phyloP scores from a whole-genome alignment of 2,888 invertebrate species.

The Furcula furcula region DNA sequence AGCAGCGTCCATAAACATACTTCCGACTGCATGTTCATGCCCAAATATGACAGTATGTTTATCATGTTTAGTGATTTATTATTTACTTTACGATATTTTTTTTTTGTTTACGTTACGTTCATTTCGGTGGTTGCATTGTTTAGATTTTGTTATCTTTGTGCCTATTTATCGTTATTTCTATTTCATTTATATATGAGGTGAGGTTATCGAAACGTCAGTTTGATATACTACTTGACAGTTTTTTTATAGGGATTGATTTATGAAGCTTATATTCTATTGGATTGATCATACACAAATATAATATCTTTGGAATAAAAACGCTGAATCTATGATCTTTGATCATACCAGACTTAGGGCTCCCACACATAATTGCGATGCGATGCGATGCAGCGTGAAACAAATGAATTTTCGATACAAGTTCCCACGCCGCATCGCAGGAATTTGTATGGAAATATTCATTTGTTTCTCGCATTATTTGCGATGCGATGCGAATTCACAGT shows the following conservation, averaged over 20 bases:
- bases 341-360: no score
- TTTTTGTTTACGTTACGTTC: neutral
- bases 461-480: no score
- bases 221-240: neutral
- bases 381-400: no score
- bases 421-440: no score
- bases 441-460: no score
- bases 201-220: neutral
- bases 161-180: neutral
- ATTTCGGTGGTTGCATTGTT: neutral
- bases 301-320: no score
- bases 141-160: neutral
- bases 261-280: no score
- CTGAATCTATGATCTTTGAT: no score
- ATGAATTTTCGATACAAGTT: no score
- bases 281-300: no score
- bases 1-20: conserved; percentile 76
- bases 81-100: neutral
- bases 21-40: conserved; percentile 75
- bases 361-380: no score
- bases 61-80: conserved; percentile 42
- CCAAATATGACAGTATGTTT: conserved; percentile 66
- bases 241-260: neutral
- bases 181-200: neutral
- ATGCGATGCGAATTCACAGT: no score